Percentiles rank a stretch among this genome's conserved stretches.
Conservation (phyloP, 2,797 vertebrate genomes). For the Agapornis canus region DNA sequence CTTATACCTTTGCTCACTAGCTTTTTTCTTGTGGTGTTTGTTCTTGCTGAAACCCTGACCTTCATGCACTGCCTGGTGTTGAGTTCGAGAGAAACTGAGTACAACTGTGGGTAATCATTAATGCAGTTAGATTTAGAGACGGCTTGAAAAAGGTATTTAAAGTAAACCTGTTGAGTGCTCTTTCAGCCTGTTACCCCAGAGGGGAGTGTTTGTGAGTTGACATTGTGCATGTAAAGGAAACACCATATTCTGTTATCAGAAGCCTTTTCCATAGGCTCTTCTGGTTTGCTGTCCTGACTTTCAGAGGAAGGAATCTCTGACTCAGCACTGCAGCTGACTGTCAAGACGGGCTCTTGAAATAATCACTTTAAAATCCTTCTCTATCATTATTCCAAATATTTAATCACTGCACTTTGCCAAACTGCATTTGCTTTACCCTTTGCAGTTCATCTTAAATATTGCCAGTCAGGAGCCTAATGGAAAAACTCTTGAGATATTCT, state of each 20-base stretch:
- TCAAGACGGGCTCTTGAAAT: neutral
- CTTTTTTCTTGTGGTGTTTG: neutral
- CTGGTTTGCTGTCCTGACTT: neutral
- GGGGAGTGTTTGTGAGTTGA: neutral
- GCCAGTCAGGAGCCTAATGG: neutral
- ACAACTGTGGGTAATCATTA: neutral
- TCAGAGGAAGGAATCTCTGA: neutral
- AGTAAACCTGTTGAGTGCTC: neutral
- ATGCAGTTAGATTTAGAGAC: neutral
- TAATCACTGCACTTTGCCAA: neutral
- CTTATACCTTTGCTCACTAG: neutral
- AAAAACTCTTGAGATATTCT: neutral
- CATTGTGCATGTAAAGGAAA: neutral
- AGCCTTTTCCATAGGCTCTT: neutral
- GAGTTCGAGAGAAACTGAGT: neutral
- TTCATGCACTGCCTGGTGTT: neutral
- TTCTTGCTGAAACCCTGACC: neutral
- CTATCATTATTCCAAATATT: neutral
- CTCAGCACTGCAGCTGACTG: conserved; percentile 20
- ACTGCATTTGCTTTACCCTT: neutral
- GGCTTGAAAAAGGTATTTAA: neutral
- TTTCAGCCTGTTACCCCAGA: neutral
- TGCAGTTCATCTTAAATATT: conserved; percentile 1
- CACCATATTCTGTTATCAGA: fast-evolving
- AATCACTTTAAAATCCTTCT: neutral